Conservation (phyloP, 2,888 invertebrate species). For the Harpagoxenus sublaevis region DNA sequence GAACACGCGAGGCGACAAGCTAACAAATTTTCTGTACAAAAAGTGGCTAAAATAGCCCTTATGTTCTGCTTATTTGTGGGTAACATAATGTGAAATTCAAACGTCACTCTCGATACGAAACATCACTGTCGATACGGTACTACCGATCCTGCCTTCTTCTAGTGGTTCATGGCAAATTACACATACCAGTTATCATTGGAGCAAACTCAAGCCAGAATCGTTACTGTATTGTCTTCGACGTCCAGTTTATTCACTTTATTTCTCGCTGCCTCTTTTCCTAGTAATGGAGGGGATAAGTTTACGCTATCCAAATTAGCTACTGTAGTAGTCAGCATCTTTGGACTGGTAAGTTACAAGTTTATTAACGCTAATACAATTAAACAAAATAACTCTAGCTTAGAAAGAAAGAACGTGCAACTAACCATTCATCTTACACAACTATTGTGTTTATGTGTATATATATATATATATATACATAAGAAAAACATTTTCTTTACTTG, state of each 20-base stretch:
- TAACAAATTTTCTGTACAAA: constrained; percentile 91
- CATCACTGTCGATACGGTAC: constrained; percentile 11
- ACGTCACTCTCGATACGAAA: background rate
- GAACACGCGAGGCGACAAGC: constrained; percentile 92
- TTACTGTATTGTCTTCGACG: constrained; percentile 95
- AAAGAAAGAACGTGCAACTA: no score
- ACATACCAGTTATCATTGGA: constrained; percentile 95
- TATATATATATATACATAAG: no score
- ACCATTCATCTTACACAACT: no score
- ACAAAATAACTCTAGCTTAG: background rate
- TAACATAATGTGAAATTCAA: constrained; percentile 46
- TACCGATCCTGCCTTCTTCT: constrained; percentile 82
- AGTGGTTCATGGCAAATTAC: constrained; percentile 99
- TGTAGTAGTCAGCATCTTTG: constrained; percentile 92
- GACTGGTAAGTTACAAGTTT: constrained; percentile 89
- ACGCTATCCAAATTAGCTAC: constrained; percentile 95
- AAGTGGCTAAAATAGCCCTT: constrained; percentile 94
- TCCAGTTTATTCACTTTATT: constrained; percentile 96
- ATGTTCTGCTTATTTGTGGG: constrained; percentile 95
- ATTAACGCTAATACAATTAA: background rate
- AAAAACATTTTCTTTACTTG: constrained; percentile 64
- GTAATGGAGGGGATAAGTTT: constrained; percentile 93
- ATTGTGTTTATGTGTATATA: no score
- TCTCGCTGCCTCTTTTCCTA: constrained; percentile 95
- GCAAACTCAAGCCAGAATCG: constrained; percentile 94